A percentile compares a stretch with the other conserved stretches of the same genome.
Evolutionary conservation across 1,140 invertebrate genomes (phyloP).

Genomic region (Lucilia cuprina): DNA sequence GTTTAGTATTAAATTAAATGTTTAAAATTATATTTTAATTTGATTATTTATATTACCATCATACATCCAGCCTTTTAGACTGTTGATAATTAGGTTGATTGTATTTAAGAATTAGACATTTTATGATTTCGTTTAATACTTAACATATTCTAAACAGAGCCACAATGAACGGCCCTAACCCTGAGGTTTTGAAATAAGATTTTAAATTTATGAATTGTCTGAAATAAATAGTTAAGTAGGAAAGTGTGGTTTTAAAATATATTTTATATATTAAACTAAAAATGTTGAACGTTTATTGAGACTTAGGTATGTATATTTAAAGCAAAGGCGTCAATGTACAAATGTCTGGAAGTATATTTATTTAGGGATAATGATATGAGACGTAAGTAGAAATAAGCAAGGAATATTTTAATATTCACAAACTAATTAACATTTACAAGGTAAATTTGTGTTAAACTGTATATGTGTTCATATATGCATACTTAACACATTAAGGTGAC

Average conservation of each 20-base stretch:
- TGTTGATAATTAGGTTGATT: conserved; percentile 12
- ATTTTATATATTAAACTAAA: too few relatives aligned
- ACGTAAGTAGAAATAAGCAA: background rate
- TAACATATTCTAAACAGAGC: background rate
- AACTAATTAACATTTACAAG: conserved; percentile 27
- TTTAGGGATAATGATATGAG: background rate
- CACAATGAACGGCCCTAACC: background rate
- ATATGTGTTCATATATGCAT: too few relatives aligned
- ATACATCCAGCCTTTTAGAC: background rate
- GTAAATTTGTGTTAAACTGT: background rate
- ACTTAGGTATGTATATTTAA: background rate
- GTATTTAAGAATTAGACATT: background rate
- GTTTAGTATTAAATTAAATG: conserved; percentile 23
- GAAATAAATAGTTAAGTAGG: too few relatives aligned
- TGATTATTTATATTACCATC: conserved; percentile 22
- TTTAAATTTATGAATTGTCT: too few relatives aligned
- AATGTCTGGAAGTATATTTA: background rate
- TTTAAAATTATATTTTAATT: conserved; percentile 29
- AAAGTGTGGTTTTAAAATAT: too few relatives aligned
- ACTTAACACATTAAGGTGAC: background rate
- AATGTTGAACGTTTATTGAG: background rate
- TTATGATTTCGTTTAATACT: background rate
- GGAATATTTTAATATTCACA: conserved; percentile 29
- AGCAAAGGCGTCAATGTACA: background rate
- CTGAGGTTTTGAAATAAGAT: too few relatives aligned